Evolutionary conservation across 2,113 vertebrate genomes (phyloP), one percentile per base, ranked within the genome.

Genomic region (Chauna torquata): DNA sequence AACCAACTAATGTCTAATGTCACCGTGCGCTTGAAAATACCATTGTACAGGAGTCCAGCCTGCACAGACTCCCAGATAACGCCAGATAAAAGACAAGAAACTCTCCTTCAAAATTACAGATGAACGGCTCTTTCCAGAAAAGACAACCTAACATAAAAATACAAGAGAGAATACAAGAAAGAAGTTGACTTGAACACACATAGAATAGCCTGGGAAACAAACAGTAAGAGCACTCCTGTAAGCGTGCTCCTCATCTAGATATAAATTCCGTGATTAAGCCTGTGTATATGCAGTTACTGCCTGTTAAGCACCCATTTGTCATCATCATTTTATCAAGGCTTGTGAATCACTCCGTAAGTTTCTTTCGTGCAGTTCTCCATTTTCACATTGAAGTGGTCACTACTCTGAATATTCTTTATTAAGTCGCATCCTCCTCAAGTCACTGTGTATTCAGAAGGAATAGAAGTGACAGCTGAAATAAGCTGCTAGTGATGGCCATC

Each of bases 61-160:
- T 82, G 90, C 77, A 68, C 77, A 86, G 85, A 68, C 94, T 92
- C 85, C 47, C 85, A 52, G 81, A 92, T 90, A 90, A 91, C 34
- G 80, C 36, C 82, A 95, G 66, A 94, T 78, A 70, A 96, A 95
- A 64, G 65, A 86, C 82, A 96, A 96, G 80, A 64, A 97, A 42
- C 80, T 91, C 71, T 88, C 47, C 74, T 64, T 78, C 38, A 85
- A 89, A 93, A 95, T 80, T 52, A 75, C 75, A 95, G 59, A 82
- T 69, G 74, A 38, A 15, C 36, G 15, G 14, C 7, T 93, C 57
- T 78, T 94, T 69, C 65, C 58, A 82, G 81, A 91, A 55, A 62
- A 82, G 40, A 42, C 84, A 52, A 82, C 22, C 23, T 50, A 44
- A 74, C 4, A 13, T 27, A 36, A 83, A 92, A 69, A 76, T 9